Evolutionary conservation across 2,797 vertebrate species (phyloP), one percentile per base, ranked within the genome.

Genomic region (Sarcoramphus papa): DNA sequence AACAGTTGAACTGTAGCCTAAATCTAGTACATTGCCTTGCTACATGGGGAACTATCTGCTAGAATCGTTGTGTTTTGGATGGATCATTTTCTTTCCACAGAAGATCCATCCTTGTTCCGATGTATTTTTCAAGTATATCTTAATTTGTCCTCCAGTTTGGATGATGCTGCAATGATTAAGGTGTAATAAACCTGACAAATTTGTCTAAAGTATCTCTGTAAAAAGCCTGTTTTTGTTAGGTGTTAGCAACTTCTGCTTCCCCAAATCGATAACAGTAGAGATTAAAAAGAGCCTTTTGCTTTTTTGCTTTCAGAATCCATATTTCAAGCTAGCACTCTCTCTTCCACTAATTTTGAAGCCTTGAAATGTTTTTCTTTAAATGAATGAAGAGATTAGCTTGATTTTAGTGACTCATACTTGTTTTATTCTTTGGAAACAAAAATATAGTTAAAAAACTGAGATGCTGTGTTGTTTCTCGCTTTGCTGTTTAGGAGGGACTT

Each of bases 381-480:
- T 33, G 13, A 73, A 62, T 59, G 33, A 53, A 81, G 33, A 64
- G 12, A 75, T 60, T 47, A 70, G 2, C 22, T 69, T 93, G 62
- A 31, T 81, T 85, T 70, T 81, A 67, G 14, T 79, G 67, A 63
- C 30, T 91, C 10, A 22, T 54, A 14, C n/a, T 7, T 64, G 30
- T 63, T 85, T 20, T 24, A 12, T 50, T 91, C 10, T 84, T 62
- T 57, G 5, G 37, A 85, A 86, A 43, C 17, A 75, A 70, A 59
- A 67, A 22, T 21, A 6, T 1, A 35, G 16, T 75, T 77, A 20
- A 90, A 83, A 83, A 75, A 3, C 24, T 21, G 41, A 72, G 27
- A 50, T 83, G 5, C 1, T 33, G 2, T 62, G 4, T 64, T 62
- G 7, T 63, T 89, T 41, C 13, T 92, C 0, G 0, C 25, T 64